Percentiles rank a stretch among this genome's conserved stretches.
Evolutionary conservation across 2,888 invertebrate genomes (phyloP).

Genomic region (Anagyrus pseudococci): DNA sequence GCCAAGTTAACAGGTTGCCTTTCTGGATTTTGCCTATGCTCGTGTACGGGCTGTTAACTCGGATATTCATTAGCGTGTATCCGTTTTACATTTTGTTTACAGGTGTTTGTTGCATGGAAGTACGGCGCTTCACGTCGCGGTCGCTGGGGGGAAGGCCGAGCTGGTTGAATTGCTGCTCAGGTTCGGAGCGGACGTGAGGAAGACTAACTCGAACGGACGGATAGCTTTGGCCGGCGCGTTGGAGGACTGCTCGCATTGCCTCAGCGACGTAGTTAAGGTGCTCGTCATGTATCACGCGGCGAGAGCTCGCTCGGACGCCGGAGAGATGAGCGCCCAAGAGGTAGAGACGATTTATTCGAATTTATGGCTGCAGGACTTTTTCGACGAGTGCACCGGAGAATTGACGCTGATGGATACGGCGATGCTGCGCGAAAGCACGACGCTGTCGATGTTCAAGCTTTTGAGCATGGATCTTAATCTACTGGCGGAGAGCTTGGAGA

Average conservation of each 20-base stretch:
- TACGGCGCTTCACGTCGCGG: slow-evolving; percentile 28
- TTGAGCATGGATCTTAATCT: slow-evolving; percentile 1
- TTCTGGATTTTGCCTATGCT: background rate
- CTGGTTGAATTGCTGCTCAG: slow-evolving; percentile 14
- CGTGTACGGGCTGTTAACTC: background rate
- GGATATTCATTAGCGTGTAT: background rate
- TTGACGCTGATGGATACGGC: slow-evolving; percentile 14
- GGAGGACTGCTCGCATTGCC: background rate
- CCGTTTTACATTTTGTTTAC: background rate
- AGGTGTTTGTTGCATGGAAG: background rate
- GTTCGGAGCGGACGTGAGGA: slow-evolving; percentile 8
- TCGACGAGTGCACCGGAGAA: background rate
- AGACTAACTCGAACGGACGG: slow-evolving; percentile 12
- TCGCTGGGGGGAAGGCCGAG: background rate
- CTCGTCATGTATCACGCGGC: slow-evolving; percentile 7
- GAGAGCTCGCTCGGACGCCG: too few relatives aligned
- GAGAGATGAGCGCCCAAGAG: too few relatives aligned
- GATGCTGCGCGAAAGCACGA: background rate
- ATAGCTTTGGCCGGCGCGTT: slow-evolving; percentile 4
- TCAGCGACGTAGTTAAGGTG: background rate
- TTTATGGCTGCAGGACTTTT: slow-evolving; percentile 1
- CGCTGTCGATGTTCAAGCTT: background rate
- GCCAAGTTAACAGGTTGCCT: slow-evolving; percentile 17
- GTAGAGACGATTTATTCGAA: slow-evolving; percentile 3
- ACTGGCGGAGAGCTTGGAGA: slow-evolving; percentile 7